phyloP scores from a whole-genome alignment of 2,797 vertebrate genomes.

The Onychomys arenicola region DNA sequence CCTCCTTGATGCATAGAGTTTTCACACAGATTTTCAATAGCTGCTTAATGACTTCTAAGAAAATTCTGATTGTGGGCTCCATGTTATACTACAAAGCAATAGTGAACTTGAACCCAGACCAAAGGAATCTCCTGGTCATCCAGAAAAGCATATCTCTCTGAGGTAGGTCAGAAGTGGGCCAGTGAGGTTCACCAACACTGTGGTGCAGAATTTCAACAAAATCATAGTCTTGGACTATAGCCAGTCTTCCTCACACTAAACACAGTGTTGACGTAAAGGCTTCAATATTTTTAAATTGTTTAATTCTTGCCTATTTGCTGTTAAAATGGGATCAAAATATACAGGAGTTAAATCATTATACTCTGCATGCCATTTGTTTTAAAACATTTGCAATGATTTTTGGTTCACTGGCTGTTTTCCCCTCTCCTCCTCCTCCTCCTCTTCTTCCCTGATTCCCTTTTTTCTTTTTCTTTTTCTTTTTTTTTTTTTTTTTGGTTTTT shows the following conservation, averaged over 20 bases:
- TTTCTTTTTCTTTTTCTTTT: too few relatives aligned
- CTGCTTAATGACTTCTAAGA: not conserved
- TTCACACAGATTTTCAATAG: not conserved
- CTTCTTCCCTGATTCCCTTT: too few relatives aligned
- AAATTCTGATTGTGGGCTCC: not conserved
- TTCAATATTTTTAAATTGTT: constrained; percentile 30
- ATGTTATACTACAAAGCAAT: not conserved
- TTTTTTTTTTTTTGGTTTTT: too few relatives aligned
- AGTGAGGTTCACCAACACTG: not conserved
- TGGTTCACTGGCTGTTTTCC: not conserved
- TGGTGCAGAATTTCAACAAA: not conserved
- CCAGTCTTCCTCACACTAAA: not conserved
- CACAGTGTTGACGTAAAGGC: not conserved
- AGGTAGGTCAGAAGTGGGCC: not conserved
- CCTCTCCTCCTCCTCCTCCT: too few relatives aligned
- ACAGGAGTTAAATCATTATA: not conserved
- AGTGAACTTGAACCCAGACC: not conserved
- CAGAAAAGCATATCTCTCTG: not conserved
- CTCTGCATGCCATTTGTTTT: constrained; percentile 22
- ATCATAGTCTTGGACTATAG: not conserved
- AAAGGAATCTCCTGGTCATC: not conserved
- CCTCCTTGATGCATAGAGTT: not conserved
- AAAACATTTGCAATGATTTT: not conserved
- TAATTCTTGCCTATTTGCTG: constrained; percentile 8
- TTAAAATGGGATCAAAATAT: not conserved